Conservation (phyloP, 2,888 invertebrate genomes). For the Meteorus cinctellus region DNA sequence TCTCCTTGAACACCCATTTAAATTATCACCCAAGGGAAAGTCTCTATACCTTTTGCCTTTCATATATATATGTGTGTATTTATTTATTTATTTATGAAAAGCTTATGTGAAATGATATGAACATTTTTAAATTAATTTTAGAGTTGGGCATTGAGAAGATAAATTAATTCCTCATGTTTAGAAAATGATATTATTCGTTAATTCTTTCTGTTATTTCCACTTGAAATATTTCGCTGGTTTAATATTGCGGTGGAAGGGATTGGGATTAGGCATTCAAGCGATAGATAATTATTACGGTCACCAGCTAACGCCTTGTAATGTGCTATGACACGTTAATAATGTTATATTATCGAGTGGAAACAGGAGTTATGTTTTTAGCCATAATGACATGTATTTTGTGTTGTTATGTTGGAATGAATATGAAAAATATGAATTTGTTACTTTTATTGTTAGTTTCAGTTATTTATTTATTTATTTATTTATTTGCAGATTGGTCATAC, state of each 20-base stretch:
- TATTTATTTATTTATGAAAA: neutral
- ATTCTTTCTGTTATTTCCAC: too few relatives aligned
- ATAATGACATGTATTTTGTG: neutral
- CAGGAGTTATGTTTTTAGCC: too few relatives aligned
- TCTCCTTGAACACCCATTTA: constrained; percentile 33
- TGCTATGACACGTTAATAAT: constrained; percentile 12
- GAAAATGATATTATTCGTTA: too few relatives aligned
- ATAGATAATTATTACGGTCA: constrained; percentile 50
- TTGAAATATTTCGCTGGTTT: too few relatives aligned
- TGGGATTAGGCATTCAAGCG: constrained; percentile 56
- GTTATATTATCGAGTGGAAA: constrained; percentile 3
- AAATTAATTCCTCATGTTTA: neutral
- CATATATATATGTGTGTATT: neutral
- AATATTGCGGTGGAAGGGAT: constrained; percentile 44
- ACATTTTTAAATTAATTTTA: neutral
- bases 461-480: constrained; percentile 33
- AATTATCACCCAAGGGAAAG: constrained; percentile 37
- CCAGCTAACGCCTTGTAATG: constrained; percentile 47
- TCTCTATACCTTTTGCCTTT: neutral
- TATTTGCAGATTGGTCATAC: constrained; percentile 60
- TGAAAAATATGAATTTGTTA: neutral
- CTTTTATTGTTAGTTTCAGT: constrained; percentile 15
- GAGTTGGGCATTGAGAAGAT: constrained; percentile 27
- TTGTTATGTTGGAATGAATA: constrained; percentile 28
- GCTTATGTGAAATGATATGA: neutral